phyloP scores from a whole-genome alignment of 2,113 vertebrate genomes.

The Ptilonorhynchus violaceus region DNA sequence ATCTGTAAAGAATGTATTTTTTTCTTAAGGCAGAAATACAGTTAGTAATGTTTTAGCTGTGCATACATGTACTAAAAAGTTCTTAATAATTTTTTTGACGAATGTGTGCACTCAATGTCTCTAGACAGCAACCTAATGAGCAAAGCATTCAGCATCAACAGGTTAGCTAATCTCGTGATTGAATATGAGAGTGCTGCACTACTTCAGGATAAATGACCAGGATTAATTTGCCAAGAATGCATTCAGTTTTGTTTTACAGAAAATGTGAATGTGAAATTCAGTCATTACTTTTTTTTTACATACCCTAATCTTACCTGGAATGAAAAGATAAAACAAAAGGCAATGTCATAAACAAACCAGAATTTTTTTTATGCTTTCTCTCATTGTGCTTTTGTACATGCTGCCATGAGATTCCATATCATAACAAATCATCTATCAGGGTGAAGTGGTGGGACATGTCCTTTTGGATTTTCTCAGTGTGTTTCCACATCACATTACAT shows the following conservation, averaged over 20 bases:
- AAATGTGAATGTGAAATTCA: background rate
- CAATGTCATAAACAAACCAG: background rate
- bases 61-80: background rate
- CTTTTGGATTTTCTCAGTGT: background rate
- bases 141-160: slow-evolving; percentile 50
- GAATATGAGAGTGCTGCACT: background rate
- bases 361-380: background rate
- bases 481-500: background rate
- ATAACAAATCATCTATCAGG: background rate
- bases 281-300: background rate
- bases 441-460: background rate
- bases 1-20: background rate
- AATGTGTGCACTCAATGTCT: slow-evolving; percentile 1
- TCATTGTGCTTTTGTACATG: background rate
- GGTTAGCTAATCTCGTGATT: slow-evolving; percentile 41
- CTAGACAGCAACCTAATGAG: slow-evolving; percentile 36
- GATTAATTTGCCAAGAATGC: slow-evolving; percentile 27
- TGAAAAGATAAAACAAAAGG: background rate
- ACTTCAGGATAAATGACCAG: slow-evolving; percentile 1
- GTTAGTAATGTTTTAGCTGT: background rate
- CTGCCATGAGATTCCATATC: background rate
- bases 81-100: slow-evolving; percentile 37
- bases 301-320: background rate
- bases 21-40: background rate
- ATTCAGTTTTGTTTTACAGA: background rate